phyloP scores from a whole-genome alignment of 2,113 vertebrate species.

The Hemibagrus wyckioides region DNA sequence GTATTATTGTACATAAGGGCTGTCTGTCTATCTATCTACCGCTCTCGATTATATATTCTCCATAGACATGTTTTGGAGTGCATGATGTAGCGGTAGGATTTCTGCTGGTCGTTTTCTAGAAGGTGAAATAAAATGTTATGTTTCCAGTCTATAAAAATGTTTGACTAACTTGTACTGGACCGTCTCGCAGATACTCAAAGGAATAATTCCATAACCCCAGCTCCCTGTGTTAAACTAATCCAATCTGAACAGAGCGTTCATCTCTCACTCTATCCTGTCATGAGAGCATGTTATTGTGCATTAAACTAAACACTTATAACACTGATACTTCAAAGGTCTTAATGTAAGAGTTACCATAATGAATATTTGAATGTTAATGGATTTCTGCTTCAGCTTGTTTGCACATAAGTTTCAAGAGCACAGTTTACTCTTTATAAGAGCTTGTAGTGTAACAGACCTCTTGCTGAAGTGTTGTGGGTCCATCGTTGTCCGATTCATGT shows the following conservation, averaged over 20 bases:
- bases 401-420: background rate
- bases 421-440: background rate
- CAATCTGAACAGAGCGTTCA: too few species aligned
- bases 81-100: background rate
- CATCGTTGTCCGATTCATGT: constrained; percentile 24
- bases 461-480: background rate
- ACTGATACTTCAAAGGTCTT: background rate
- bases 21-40: too few species aligned
- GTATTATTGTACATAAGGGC: too few species aligned
- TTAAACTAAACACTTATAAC: background rate
- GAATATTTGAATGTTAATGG: background rate
- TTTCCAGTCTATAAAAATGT: background rate
- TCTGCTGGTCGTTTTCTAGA: background rate
- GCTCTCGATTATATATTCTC: too few species aligned
- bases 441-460: background rate
- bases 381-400: background rate
- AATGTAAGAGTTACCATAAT: background rate
- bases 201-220: background rate
- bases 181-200: background rate
- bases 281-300: background rate
- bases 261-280: background rate
- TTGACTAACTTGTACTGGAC: background rate
- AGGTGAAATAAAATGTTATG: too few species aligned
- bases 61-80: background rate
- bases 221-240: background rate